A percentile compares a stretch with the other conserved stretches of the same genome.
Evolutionary conservation across 2,888 invertebrate genomes (phyloP).

Genomic region (Ornithoptera priamus): DNA sequence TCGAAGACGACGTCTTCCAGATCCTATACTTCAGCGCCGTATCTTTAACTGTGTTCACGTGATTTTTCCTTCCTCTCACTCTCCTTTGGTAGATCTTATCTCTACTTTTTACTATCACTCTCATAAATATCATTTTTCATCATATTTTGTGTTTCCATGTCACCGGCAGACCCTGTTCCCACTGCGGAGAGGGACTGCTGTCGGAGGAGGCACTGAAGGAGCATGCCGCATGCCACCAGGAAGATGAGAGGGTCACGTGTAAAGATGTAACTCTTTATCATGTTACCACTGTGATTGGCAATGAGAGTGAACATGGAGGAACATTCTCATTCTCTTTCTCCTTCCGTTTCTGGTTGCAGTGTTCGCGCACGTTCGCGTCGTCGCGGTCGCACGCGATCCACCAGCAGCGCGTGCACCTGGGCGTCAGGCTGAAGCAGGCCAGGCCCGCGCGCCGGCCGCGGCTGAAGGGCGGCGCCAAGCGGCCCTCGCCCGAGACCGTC

Average conservation of each 20-base stretch:
- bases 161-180: slow-evolving; percentile 44
- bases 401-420: slow-evolving; percentile 50
- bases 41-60: no score
- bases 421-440: slow-evolving; percentile 34
- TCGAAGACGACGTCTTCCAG: no score
- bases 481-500: slow-evolving; percentile 22
- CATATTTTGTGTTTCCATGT: no score
- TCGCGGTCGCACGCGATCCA: slow-evolving; percentile 51
- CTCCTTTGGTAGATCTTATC: no score
- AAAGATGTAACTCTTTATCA: slow-evolving; percentile 43
- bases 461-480: slow-evolving; percentile 6
- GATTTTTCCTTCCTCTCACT: no score
- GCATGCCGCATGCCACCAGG: slow-evolving; percentile 46
- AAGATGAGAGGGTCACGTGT: slow-evolving; percentile 43
- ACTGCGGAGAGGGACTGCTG: slow-evolving; percentile 51
- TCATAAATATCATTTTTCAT: no score
- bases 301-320: no score
- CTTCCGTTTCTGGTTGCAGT: slow-evolving; percentile 41
- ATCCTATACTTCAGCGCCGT: no score
- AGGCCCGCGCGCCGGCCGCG: slow-evolving; percentile 21
- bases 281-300: no score
- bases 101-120: no score
- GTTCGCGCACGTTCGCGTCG: slow-evolving; percentile 48
- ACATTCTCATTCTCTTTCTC: no score
- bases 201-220: slow-evolving; percentile 42